phyloP scores from a whole-genome alignment of 2,113 vertebrate species.

The Anolis sagrei region DNA sequence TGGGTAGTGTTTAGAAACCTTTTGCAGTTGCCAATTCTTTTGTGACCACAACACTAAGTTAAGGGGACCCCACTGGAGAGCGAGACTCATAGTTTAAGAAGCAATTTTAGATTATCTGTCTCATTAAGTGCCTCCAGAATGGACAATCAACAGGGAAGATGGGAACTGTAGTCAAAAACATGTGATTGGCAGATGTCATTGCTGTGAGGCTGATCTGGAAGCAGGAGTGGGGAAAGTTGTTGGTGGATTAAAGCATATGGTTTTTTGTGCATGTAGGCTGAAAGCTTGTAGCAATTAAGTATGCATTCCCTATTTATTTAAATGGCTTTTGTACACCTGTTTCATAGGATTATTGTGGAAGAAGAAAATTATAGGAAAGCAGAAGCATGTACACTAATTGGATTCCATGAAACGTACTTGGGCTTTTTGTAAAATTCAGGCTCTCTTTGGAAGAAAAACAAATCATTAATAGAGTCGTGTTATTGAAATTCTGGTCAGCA shows the following conservation, averaged over 20 bases:
- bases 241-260: background rate
- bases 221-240: background rate
- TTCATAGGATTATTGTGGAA: background rate
- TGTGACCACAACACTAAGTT: too few species aligned
- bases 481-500: conserved; percentile 45
- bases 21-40: too few species aligned
- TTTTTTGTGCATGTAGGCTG: background rate
- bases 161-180: background rate
- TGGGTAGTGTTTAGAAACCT: too few species aligned
- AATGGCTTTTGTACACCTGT: background rate
- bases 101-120: background rate
- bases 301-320: background rate
- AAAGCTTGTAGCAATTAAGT: background rate
- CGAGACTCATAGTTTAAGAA: too few species aligned
- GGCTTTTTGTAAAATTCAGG: background rate
- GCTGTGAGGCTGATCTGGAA: background rate
- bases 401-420: background rate
- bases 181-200: background rate
- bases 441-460: conserved; percentile 19
- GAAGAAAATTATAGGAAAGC: background rate
- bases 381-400: background rate
- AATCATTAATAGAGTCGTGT: conserved; percentile 13
- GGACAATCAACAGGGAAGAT: background rate
- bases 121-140: background rate
- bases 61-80: too few species aligned